These are phyloP conservation scores for Portunus trituberculatus DNA, from an alignment of 1,140 invertebrate species.

Conservation along the genomic window DNA sequence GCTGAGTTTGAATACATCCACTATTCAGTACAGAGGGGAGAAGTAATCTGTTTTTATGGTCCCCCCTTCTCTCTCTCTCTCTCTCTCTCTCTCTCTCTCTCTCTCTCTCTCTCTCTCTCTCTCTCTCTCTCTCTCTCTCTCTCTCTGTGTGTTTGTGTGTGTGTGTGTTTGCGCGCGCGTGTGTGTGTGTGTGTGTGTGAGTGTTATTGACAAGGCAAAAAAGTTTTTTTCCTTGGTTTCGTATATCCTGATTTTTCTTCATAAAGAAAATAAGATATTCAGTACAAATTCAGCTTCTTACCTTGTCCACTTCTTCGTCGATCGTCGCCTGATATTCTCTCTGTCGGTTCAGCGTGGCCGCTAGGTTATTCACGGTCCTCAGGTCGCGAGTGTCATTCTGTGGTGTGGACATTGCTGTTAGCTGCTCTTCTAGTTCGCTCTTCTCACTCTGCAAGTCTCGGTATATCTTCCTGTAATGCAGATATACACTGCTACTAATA, in stretches of 20 bases:
- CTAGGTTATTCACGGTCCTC: constrained; percentile 48
- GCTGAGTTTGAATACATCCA: too few species aligned
- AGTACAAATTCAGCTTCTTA: not conserved
- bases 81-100: not conserved
- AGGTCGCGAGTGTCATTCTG: constrained; percentile 67
- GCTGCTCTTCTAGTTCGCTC: constrained; percentile 40
- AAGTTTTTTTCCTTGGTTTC: too few species aligned
- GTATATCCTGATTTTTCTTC: too few species aligned
- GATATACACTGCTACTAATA: too few species aligned
- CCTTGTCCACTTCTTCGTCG: constrained; percentile 63
- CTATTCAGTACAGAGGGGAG: too few species aligned
- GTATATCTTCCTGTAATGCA: constrained; percentile 57
- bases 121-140: not conserved
- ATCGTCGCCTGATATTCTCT: constrained; percentile 56
- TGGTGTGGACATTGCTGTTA: constrained; percentile 44
- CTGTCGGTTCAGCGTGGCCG: constrained; percentile 61
- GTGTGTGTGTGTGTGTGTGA: too few species aligned
- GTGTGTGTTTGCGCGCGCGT: too few species aligned
- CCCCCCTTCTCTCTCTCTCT: not conserved
- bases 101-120: too few species aligned
- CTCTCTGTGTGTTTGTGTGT: too few species aligned
- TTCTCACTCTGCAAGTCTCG: constrained; percentile 65
- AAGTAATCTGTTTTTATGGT: too few species aligned
- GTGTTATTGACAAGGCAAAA: too few species aligned
- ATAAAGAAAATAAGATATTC: too few species aligned